phyloP scores from a whole-genome alignment of 2,888 invertebrate species.

The Ennomos fuscantarius region DNA sequence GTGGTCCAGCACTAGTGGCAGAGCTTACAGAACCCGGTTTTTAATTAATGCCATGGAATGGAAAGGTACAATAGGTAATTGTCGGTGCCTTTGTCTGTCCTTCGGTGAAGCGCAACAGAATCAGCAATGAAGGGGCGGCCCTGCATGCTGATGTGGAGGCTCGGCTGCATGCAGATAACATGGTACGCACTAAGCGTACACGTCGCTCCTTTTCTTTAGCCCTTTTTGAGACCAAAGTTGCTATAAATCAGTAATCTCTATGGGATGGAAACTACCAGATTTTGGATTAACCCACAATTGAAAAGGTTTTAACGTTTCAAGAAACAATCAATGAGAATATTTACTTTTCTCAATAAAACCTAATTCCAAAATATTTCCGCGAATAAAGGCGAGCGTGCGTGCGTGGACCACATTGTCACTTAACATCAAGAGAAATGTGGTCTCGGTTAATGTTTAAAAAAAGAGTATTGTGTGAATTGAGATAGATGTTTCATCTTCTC shows the following conservation, averaged over 20 bases:
- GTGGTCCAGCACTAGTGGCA: too few relatives aligned
- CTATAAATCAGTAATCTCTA: neutral
- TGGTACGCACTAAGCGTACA: conserved; percentile 1
- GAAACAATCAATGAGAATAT: neutral
- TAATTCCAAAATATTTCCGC: conserved; percentile 6
- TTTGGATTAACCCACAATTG: neutral
- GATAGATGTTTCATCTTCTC: conserved; percentile 10
- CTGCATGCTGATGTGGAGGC: conserved; percentile 7
- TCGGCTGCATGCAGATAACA: conserved; percentile 10
- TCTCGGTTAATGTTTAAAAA: too few relatives aligned
- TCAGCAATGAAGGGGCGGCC: conserved; percentile 10
- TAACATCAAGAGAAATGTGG: too few relatives aligned
- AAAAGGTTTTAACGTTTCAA: neutral
- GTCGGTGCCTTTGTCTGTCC: conserved; percentile 5
- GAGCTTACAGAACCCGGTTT: too few relatives aligned
- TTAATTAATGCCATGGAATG: neutral
- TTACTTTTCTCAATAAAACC: neutral
- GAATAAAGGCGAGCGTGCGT: too few relatives aligned
- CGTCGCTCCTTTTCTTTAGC: conserved; percentile 5
- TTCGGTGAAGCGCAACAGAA: neutral
- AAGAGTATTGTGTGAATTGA: too few relatives aligned
- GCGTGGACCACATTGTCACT: too few relatives aligned
- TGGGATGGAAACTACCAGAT: neutral
- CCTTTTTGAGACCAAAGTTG: conserved; percentile 13
- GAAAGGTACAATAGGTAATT: neutral